Conservation (phyloP, 2,888 invertebrate genomes). For the Acrocyrtus sp. region DNA sequence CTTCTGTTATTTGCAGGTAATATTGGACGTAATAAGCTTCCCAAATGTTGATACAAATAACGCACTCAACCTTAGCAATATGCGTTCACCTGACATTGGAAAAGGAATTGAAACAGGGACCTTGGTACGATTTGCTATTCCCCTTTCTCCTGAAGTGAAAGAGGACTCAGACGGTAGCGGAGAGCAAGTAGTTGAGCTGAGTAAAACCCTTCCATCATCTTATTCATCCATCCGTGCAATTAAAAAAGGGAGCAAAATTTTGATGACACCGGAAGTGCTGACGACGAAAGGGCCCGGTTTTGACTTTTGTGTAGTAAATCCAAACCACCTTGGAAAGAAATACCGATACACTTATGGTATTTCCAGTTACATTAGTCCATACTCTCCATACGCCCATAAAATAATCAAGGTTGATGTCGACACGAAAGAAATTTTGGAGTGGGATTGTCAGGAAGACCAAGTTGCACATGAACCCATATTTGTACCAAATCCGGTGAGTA, state of each 20-base stretch:
- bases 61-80: slow-evolving; percentile 31
- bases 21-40: slow-evolving; percentile 65
- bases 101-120: slow-evolving; percentile 42
- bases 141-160: slow-evolving; percentile 23
- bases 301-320: slow-evolving; percentile 69
- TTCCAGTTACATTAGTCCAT: slow-evolving; percentile 62
- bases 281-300: slow-evolving; percentile 63
- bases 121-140: slow-evolving; percentile 43
- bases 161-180: slow-evolving; percentile 22
- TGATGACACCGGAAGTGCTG: slow-evolving; percentile 61
- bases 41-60: slow-evolving; percentile 47
- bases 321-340: slow-evolving; percentile 64
- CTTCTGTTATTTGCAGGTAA: too few species aligned
- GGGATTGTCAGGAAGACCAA: slow-evolving; percentile 65
- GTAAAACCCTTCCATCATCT: slow-evolving; percentile 65
- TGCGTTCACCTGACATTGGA: slow-evolving; percentile 34
- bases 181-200: slow-evolving; percentile 18
- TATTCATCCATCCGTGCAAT: slow-evolving; percentile 65
- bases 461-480: slow-evolving; percentile 68
- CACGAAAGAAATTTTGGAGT: slow-evolving; percentile 64
- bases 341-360: slow-evolving; percentile 69
- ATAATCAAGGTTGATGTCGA: slow-evolving; percentile 67
- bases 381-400: slow-evolving; percentile 62
- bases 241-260: slow-evolving; percentile 64
- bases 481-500: slow-evolving; percentile 66